phyloP scores from a whole-genome alignment of 2,113 vertebrate species.

The Pelvicachromis taeniatus region DNA sequence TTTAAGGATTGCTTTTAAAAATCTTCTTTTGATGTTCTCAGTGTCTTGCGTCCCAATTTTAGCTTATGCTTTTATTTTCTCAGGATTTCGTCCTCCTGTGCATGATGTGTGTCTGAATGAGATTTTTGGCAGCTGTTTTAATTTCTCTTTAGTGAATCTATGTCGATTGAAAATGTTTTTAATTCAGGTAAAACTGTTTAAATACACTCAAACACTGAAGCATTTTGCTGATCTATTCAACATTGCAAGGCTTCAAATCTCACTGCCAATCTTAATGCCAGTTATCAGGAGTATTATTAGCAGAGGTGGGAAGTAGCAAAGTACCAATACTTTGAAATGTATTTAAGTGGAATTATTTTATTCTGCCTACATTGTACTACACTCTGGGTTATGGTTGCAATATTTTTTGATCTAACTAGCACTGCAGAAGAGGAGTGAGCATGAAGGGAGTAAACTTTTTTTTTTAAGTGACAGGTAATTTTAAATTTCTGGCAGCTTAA shows the following conservation, averaged over 20 bases:
- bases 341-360: background rate
- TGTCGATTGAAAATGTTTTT: background rate
- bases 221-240: background rate
- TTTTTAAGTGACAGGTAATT: background rate
- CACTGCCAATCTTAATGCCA: background rate
- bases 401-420: too few relatives aligned
- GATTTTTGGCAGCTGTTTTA: background rate
- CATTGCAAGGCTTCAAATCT: background rate
- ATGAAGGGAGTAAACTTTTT: background rate
- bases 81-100: background rate
- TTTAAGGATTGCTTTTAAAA: background rate
- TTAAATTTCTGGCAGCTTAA: background rate
- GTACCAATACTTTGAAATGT: background rate
- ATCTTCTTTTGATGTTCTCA: background rate
- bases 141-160: background rate
- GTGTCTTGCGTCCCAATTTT: background rate
- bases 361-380: too few relatives aligned
- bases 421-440: background rate
- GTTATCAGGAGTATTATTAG: background rate
- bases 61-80: background rate
- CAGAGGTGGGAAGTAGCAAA: background rate
- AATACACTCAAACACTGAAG: background rate
- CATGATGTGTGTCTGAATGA: background rate
- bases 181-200: background rate
- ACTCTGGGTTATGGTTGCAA: too few relatives aligned